Conservation (phyloP, 2,888 invertebrate species). For the Hydropsyche betteni region DNA sequence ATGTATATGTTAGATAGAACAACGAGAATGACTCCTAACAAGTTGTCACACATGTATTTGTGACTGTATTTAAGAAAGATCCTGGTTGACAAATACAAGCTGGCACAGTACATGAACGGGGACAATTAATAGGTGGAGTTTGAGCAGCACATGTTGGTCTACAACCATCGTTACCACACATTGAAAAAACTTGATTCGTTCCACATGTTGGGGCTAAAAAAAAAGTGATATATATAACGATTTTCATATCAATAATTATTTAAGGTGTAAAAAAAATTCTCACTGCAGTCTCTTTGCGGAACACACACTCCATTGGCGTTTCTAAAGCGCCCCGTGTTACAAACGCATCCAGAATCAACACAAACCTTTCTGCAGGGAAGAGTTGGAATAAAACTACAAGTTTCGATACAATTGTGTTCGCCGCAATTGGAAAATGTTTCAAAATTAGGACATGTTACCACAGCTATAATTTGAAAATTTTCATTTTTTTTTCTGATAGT, state of each 20-base stretch:
- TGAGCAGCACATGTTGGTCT: conserved; percentile 22
- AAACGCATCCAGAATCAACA: conserved; percentile 9
- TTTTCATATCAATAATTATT: neutral
- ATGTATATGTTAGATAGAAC: too few relatives aligned
- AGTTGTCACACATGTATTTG: neutral
- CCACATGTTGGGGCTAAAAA: conserved; percentile 34
- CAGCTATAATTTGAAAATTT: too few relatives aligned
- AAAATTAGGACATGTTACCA: too few relatives aligned
- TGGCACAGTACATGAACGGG: neutral
- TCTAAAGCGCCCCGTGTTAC: conserved; percentile 6
- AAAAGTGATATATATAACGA: neutral
- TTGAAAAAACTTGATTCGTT: conserved; percentile 27
- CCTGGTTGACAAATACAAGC: conserved; percentile 39
- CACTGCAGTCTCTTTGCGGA: neutral
- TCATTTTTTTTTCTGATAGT: too few relatives aligned
- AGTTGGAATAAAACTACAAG: conserved; percentile 5
- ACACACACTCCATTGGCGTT: neutral
- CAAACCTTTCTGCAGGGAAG: neutral
- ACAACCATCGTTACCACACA: conserved; percentile 37
- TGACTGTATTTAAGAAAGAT: conserved; percentile 18
- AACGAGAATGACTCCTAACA: too few relatives aligned
- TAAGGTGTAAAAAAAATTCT: neutral
- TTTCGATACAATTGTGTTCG: conserved; percentile 19
- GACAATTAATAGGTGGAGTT: too few relatives aligned
- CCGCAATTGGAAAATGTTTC: neutral